A percentile compares a stretch with the other conserved stretches of the same genome.
Evolutionary conservation across 2,113 vertebrate species (phyloP).

Genomic region (Ovibos moschatus): DNA sequence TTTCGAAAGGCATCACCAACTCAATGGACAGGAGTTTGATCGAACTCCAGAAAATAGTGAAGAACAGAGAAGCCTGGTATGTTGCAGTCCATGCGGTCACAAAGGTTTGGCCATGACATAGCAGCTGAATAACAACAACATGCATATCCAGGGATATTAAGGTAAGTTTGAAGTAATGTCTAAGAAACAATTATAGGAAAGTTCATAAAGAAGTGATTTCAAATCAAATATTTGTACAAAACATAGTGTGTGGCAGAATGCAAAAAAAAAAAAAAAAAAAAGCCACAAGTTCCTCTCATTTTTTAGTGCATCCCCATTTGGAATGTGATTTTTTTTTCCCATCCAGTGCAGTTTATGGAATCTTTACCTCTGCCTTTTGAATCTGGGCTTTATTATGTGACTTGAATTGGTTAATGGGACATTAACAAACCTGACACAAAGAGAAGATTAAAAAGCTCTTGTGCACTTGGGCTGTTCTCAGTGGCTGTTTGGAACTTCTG

Average conservation of each 20-base stretch:
- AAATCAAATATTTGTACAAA: not conserved
- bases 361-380: not conserved
- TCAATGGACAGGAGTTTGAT: not conserved
- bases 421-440: not conserved
- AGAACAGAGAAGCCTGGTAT: not conserved
- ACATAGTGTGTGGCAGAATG: not conserved
- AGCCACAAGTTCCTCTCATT: not conserved
- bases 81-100: not conserved
- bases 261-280: not conserved
- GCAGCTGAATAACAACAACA: not conserved
- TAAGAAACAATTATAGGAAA: not conserved
- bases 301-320: not conserved
- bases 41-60: not conserved
- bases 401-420: not conserved
- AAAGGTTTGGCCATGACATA: not conserved
- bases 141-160: not conserved
- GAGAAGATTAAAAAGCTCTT: not conserved
- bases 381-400: not conserved
- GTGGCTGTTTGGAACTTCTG: not conserved
- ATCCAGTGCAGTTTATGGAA: not conserved
- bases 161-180: not conserved
- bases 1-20: not conserved
- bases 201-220: not conserved
- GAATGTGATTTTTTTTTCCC: not conserved
- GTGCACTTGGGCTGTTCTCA: not conserved